Evolutionary conservation across 2,113 vertebrate species (phyloP).

Genomic region (Balaenoptera acutorostrata): DNA sequence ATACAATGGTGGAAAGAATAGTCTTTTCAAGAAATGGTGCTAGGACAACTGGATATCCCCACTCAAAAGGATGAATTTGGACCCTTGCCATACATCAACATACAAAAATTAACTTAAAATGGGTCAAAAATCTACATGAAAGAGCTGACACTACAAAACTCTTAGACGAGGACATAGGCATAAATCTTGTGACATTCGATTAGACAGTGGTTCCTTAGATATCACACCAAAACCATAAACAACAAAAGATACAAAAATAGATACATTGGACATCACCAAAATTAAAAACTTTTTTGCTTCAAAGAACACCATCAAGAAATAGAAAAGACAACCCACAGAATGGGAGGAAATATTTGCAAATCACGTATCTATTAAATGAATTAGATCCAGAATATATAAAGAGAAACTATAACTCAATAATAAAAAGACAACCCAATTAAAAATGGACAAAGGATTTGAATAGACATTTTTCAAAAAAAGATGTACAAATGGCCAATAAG

Average conservation of each 20-base stretch:
- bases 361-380: neutral
- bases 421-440: neutral
- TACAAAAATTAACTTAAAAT: constrained; percentile 1
- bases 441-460: neutral
- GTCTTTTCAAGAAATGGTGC: neutral
- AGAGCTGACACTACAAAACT: neutral
- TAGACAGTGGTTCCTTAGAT: neutral
- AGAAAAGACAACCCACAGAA: neutral
- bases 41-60: neutral
- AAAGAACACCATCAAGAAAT: neutral
- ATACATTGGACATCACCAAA: neutral
- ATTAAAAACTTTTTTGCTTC: neutral
- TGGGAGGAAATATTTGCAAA: neutral
- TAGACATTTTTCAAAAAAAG: neutral
- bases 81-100: neutral
- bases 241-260: neutral
- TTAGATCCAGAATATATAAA: neutral
- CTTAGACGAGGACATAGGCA: neutral
- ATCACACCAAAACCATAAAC: neutral
- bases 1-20: neutral
- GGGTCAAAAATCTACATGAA: neutral
- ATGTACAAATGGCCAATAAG: neutral
- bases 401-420: neutral
- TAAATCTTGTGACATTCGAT: neutral
- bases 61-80: neutral